Base-by-base conservation (phyloP, 2,797 vertebrate genomes). In the Coregonus sp. region DNA sequence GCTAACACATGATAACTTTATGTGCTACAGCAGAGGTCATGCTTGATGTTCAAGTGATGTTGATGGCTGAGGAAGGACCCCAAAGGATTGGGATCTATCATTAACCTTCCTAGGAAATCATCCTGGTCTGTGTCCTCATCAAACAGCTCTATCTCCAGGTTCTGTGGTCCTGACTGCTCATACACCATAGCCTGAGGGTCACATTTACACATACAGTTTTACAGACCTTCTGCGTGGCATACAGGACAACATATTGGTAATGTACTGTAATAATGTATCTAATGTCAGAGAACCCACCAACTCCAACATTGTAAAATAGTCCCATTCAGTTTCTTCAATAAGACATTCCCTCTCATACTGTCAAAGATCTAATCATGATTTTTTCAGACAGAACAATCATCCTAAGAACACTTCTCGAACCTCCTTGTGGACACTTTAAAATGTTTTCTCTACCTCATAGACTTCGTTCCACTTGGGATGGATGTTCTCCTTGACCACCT, bases 121-220 rank as follows among this genome's bases (percentile, higher is more conserved):
- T 99, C 97, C 89, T 97, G 96, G 82, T 99, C 97, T 0, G 96
- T 94, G 81, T 99, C 98, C 91, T 99, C 96, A 76, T 99, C 98
- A 86, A 96, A 98, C 75, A 99, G 92, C 79, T 98, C 95, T 20
- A 99, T 94, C 78, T 96, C 94, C 72, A 99, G 33, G 16, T 92
- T 94, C 50, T 95, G 94, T 20, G 59, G 59, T 9, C 87, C 94
- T 0, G 93, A 88, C 72, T 95, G 88, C 14, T 98, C 96, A 63
- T 96, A 95, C 0, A 99, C 89, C 76, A 96, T 79, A 4, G 90
- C 95, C 98, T 99, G 78, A 72, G 35, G 75, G 16, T 86, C 40
- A 87, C 70, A 75, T 51, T 71, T 9, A 47, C 40, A 47, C 9
- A 47, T 12, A 11, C 40, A 47, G 40, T 12, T 3, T 67, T 14